Evolutionary conservation across 53 echinoderm and acorn worm species (phyloP).

Genomic region (Crossaster papposus): DNA sequence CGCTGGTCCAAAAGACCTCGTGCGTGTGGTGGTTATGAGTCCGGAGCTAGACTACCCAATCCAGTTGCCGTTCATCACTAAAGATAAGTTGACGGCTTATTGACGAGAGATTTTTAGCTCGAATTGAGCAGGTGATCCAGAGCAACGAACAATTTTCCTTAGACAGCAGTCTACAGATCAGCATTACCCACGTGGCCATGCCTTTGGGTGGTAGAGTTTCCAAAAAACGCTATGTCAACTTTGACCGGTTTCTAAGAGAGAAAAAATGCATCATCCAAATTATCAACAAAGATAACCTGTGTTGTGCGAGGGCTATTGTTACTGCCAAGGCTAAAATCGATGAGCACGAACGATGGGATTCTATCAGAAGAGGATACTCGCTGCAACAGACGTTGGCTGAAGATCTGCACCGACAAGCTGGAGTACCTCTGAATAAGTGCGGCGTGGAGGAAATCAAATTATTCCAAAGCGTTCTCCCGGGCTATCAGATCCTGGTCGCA

Average conservation of each 20-base stretch:
- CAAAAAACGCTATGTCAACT: constrained; percentile 3
- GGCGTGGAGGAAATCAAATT: constrained; percentile 55
- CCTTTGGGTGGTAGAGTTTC: constrained; percentile 3
- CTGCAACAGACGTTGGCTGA: constrained; percentile 46
- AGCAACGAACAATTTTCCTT: constrained; percentile 14
- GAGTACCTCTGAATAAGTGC: constrained; percentile 44
- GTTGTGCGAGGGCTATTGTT: constrained; percentile 63
- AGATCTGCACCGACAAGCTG: constrained; percentile 40
- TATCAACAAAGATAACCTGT: constrained; percentile 48
- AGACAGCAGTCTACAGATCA: neutral
- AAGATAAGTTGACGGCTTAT: constrained; percentile 17
- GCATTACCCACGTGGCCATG: constrained; percentile 27
- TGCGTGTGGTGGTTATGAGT: constrained; percentile 23
- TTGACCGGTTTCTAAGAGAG: constrained; percentile 22
- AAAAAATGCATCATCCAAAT: constrained; percentile 51
- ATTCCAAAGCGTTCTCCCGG: constrained; percentile 46
- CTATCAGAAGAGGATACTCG: constrained; percentile 36
- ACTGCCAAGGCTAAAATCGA: constrained; percentile 53
- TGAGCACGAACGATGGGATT: constrained; percentile 49
- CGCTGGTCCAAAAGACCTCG: neutral
- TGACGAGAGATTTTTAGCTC: constrained; percentile 21
- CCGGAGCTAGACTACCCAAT: constrained; percentile 48
- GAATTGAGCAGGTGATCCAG: constrained; percentile 33
- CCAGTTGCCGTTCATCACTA: constrained; percentile 38
- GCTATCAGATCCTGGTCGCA: constrained; percentile 46